Evolutionary conservation across 1,140 invertebrate genomes (phyloP).

Genomic region (Macrobrachium rosenbergii): DNA sequence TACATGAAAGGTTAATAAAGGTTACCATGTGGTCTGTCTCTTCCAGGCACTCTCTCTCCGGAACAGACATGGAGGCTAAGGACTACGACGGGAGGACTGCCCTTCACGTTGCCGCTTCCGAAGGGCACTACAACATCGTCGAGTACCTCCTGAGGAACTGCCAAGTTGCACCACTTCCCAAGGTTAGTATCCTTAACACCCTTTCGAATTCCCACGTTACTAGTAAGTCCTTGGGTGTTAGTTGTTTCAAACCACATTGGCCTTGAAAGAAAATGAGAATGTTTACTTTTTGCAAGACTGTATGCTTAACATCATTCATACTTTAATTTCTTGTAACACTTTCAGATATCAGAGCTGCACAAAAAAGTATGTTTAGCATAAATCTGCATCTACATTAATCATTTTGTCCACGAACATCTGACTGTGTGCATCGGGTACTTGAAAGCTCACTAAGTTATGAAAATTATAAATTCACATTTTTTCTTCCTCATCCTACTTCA

Average conservation of each 20-base stretch:
- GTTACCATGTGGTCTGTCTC: constrained; percentile 43
- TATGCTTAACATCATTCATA: too few relatives aligned
- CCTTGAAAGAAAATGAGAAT: background rate
- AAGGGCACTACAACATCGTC: constrained; percentile 71
- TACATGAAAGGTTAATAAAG: background rate
- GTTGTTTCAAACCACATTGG: background rate
- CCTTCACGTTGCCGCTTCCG: constrained; percentile 72
- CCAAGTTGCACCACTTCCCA: constrained; percentile 39
- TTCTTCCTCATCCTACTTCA: too few relatives aligned
- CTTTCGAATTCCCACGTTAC: background rate
- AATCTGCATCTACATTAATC: too few relatives aligned
- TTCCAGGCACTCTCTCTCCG: constrained; percentile 72
- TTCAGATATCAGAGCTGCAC: too few relatives aligned
- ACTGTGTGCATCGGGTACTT: too few relatives aligned
- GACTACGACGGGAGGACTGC: constrained; percentile 74
- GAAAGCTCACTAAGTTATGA: too few relatives aligned
- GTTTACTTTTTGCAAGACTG: too few relatives aligned
- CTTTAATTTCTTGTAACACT: too few relatives aligned
- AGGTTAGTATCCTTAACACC: constrained; percentile 8
- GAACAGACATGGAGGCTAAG: constrained; percentile 71
- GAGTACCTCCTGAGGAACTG: constrained; percentile 68
- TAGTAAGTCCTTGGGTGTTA: background rate
- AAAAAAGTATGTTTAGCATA: too few relatives aligned
- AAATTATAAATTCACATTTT: too few relatives aligned
- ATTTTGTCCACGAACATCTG: too few relatives aligned